Evolutionary conservation across 1,140 invertebrate species (phyloP).

Genomic region (Drosophila busckii): DNA sequence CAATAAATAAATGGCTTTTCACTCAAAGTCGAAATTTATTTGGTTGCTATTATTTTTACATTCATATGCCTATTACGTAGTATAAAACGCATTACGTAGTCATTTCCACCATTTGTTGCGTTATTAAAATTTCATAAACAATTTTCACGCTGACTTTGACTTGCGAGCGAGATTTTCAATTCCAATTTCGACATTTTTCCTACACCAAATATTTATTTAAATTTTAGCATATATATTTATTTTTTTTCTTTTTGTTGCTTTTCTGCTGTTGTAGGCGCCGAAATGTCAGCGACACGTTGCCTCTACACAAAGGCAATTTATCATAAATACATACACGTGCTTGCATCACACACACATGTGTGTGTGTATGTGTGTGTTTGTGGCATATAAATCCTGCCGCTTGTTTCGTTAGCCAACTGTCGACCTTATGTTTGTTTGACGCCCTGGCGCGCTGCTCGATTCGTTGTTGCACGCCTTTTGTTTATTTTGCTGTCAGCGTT

Average conservation of each 20-base stretch:
- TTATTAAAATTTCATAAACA: slow-evolving; percentile 69
- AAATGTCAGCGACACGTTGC: slow-evolving; percentile 71
- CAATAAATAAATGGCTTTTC: slow-evolving; percentile 61
- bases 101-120: slow-evolving; percentile 49
- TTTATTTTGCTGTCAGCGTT: slow-evolving; percentile 69
- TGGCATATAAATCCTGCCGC: slow-evolving; percentile 49
- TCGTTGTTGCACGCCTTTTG: slow-evolving; percentile 49
- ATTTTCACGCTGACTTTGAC: slow-evolving; percentile 53
- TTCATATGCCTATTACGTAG: neutral
- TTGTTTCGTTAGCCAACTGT: slow-evolving; percentile 33
- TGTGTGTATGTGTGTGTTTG: slow-evolving; percentile 11
- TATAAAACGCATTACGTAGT: slow-evolving; percentile 46
- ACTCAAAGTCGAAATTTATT: slow-evolving; percentile 44
- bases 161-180: slow-evolving; percentile 16
- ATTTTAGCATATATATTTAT: slow-evolving; percentile 1
- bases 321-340: slow-evolving; percentile 64
- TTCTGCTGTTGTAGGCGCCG: slow-evolving; percentile 51
- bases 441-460: slow-evolving; percentile 1
- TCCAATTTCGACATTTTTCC: slow-evolving; percentile 2
- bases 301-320: slow-evolving; percentile 59
- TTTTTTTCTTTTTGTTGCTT: slow-evolving; percentile 7
- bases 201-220: slow-evolving; percentile 7
- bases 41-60: neutral
- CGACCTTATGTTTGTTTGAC: slow-evolving; percentile 25
- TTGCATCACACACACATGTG: slow-evolving; percentile 10